Evolutionary conservation across 2,888 invertebrate genomes (phyloP).

Genomic region (Capitulum mitella): DNA sequence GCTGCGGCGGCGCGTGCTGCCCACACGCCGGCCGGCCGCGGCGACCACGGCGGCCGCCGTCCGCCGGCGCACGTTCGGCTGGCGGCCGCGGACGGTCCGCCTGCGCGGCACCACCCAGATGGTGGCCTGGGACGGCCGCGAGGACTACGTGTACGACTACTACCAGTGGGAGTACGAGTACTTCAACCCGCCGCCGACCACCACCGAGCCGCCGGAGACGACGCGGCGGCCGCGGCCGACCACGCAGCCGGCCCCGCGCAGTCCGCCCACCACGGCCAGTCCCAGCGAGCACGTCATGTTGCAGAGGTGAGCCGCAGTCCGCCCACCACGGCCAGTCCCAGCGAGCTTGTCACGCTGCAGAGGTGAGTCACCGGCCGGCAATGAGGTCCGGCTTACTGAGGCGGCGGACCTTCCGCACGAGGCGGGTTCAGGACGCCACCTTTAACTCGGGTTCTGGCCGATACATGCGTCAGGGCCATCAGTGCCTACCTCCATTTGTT

Average conservation of each 20-base stretch:
- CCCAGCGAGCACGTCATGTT: not conserved
- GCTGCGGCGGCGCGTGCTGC: slow-evolving; percentile 3
- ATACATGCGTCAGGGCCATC: no score
- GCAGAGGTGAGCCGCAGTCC: not conserved
- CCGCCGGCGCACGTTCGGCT: not conserved
- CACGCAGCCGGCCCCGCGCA: not conserved
- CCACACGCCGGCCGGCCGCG: not conserved
- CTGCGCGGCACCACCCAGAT: not conserved
- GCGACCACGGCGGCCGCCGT: not conserved
- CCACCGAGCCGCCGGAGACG: not conserved
- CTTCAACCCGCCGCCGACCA: not conserved
- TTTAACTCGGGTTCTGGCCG: no score
- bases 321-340: not conserved
- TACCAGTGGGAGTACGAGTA: slow-evolving; percentile 25
- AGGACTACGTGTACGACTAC: slow-evolving; percentile 23
- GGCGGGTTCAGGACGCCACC: no score
- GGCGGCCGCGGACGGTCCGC: not conserved
- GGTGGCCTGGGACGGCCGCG: not conserved
- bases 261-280: not conserved
- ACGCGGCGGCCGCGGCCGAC: not conserved
- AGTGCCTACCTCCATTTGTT: no score
- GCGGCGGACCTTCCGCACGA: no score
- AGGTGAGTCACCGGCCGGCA: not conserved
- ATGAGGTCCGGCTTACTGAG: no score
- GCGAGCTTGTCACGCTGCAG: not conserved